Base-by-base conservation (phyloP, 2,888 invertebrate species). In the Metalampra italica region DNA sequence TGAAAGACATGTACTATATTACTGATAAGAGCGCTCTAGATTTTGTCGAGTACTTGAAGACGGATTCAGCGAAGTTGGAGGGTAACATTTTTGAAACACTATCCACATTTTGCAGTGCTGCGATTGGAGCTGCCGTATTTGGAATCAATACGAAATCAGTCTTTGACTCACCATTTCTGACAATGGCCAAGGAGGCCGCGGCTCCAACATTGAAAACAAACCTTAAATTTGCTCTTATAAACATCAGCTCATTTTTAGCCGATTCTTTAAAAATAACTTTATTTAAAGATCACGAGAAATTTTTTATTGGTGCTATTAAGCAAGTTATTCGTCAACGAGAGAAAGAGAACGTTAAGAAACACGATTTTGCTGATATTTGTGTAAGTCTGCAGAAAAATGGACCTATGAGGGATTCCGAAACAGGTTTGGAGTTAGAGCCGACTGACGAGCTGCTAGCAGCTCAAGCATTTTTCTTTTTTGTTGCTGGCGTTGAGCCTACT, bases 401-500 rank as follows among this genome's bases (percentile, higher is more conserved):
- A 4, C 57, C 50, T 1, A 60, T 81, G 58, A 60, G 44, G 14
- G 79, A 84, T 48, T 37, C 45, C 1, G 67, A 71, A 0, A 71
- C 75, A 0, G 78, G 75, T 0, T 63, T 64, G 3, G 68, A 71
- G 29, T 39, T 84, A 43, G 64, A 76, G 34, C 75, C 85, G 0
- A 78, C 82, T 0, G 81, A 79, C 45, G 81, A 76, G 45, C 34
- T 77, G 7, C 48, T 82, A 22, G 73, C 78, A 3, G 78, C 81
- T 5, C 82, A 85, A 56, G 77, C 73, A 0, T 79, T 85, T 47
- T 76, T 86, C 55, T 84, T 83, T 55, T 82, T 78, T 45, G 58
- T 66, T 38, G 86, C 83, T 29, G 88, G 87, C 0, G 78, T 80
- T 1, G 85, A 86, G 40, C 80, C 84, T 0, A 68, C 77, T 1